Conservation (phyloP, 2,888 invertebrate genomes). For the Diarsia dahlii region DNA sequence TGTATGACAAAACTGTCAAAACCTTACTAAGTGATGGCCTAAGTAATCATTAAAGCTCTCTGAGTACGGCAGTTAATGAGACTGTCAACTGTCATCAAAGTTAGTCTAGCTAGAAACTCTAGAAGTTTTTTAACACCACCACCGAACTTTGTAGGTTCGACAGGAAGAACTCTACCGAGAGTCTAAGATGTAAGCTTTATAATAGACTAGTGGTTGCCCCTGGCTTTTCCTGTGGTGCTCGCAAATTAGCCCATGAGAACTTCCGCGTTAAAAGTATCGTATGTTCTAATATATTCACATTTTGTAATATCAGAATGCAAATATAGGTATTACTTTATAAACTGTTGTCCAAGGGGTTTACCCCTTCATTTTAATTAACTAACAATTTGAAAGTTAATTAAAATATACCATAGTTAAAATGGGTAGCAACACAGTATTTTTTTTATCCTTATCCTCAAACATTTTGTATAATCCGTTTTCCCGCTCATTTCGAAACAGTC, state of each 20-base stretch:
- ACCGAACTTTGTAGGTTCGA: background rate
- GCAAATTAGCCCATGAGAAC: background rate
- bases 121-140: no score
- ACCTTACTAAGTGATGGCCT: no score
- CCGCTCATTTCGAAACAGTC: conserved; percentile 27
- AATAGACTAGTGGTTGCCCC: background rate
- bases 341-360: no score
- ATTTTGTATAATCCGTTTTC: conserved; percentile 6
- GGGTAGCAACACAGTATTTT: conserved; percentile 8
- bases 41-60: no score
- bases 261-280: background rate
- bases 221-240: background rate
- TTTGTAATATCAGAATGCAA: background rate
- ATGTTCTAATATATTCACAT: background rate
- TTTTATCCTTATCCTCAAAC: conserved; percentile 3
- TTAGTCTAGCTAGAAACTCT: background rate
- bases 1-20: no score
- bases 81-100: background rate
- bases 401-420: background rate
- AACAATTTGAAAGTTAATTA: background rate
- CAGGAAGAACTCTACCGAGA: background rate
- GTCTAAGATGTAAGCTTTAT: background rate
- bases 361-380: background rate
- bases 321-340: background rate
- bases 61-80: background rate